Percentiles rank a stretch among this genome's conserved stretches.
phyloP scores from a whole-genome alignment of 1,140 invertebrate genomes.

The Pachypeltis micranthus region DNA sequence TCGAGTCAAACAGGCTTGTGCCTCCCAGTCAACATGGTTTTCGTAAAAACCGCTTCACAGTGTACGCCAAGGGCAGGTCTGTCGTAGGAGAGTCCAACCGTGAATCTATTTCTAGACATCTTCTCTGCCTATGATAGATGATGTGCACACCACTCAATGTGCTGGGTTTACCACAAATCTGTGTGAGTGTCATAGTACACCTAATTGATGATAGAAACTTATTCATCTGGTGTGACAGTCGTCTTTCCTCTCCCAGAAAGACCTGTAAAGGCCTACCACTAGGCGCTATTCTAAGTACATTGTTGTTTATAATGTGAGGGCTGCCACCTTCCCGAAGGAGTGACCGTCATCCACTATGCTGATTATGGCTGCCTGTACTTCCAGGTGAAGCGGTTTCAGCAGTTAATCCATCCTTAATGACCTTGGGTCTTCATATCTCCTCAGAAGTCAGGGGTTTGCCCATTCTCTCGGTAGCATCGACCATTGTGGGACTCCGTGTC shows the following conservation, averaged over 20 bases:
- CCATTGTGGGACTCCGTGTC: neutral
- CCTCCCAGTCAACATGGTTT: neutral
- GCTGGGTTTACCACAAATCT: too few relatives aligned
- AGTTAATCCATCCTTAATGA: neutral
- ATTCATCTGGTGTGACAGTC: neutral
- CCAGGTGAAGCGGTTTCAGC: neutral
- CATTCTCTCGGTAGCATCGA: too few relatives aligned
- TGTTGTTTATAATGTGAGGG: neutral
- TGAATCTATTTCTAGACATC: too few relatives aligned
- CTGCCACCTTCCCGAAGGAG: neutral
- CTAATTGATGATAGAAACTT: neutral
- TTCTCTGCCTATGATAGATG: too few relatives aligned
- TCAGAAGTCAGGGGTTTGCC: neutral
- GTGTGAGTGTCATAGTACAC: neutral
- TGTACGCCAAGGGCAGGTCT: neutral
- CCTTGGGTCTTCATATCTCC: neutral
- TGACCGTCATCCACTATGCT: neutral
- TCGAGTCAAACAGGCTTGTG: neutral
- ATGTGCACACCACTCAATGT: too few relatives aligned
- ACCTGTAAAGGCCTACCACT: neutral
- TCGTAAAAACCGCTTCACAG: neutral
- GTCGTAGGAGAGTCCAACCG: too few relatives aligned
- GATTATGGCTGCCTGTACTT: neutral
- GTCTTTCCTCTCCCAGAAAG: neutral
- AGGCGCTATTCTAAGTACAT: neutral